Evolutionary conservation across 2,113 vertebrate genomes (phyloP).

Genomic region (Platanista minor): DNA sequence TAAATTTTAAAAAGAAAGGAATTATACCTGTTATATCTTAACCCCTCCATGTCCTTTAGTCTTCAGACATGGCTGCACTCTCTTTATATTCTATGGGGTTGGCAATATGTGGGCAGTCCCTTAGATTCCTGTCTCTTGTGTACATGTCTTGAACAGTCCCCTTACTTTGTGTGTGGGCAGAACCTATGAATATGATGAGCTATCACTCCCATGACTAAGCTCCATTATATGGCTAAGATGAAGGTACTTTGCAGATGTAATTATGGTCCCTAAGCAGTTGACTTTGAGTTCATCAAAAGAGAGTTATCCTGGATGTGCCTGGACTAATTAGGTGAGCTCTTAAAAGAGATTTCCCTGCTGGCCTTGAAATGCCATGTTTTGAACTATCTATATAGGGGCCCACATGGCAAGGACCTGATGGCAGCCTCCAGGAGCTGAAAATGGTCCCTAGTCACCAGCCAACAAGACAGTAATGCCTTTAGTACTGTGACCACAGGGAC

Average conservation of each 20-base stretch:
- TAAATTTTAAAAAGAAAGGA: background rate
- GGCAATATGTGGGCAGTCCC: too few species aligned
- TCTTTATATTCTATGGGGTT: background rate
- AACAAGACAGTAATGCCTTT: background rate
- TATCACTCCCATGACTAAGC: background rate
- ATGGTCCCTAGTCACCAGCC: background rate
- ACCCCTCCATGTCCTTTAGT: background rate
- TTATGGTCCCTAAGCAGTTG: background rate
- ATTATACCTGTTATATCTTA: too few species aligned
- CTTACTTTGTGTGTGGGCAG: background rate
- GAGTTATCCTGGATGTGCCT: background rate
- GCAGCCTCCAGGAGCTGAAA: background rate
- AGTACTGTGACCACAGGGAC: background rate
- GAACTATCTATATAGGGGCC: rapidly evolving
- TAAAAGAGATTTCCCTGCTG: background rate
- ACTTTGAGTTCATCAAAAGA: background rate
- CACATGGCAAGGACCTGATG: background rate
- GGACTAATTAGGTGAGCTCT: background rate
- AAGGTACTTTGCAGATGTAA: background rate
- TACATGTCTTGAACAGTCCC: background rate
- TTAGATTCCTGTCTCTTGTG: background rate
- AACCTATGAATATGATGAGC: background rate
- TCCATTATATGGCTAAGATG: background rate
- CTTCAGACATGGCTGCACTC: background rate
- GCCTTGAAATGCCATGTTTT: background rate